These are phyloP conservation scores for Furcula furcula DNA, from an alignment of 2,888 invertebrate species.

Conservation along the genomic window DNA sequence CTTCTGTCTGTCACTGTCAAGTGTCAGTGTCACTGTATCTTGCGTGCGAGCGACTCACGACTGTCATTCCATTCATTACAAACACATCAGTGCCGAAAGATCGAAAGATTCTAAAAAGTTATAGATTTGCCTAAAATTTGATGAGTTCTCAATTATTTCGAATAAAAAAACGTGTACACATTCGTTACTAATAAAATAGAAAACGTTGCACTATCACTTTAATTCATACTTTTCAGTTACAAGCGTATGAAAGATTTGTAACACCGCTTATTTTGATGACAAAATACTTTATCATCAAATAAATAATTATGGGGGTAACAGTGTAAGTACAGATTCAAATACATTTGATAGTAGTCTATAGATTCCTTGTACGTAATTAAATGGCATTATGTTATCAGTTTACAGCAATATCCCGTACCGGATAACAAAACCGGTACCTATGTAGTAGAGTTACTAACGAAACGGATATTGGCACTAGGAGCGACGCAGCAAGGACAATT, in stretches of 20 bases:
- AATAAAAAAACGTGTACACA: too few species aligned
- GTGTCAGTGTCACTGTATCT: too few species aligned
- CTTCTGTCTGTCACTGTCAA: too few species aligned
- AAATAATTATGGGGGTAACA: constrained; percentile 84
- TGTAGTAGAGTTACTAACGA: constrained; percentile 92
- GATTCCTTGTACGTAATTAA: background rate
- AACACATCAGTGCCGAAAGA: too few species aligned
- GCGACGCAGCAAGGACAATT: constrained; percentile 95
- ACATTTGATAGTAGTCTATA: background rate
- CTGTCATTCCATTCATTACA: too few species aligned
- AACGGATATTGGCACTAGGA: constrained; percentile 92
- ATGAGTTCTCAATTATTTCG: too few species aligned
- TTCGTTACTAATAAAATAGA: too few species aligned
- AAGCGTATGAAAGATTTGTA: too few species aligned
- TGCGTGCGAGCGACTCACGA: too few species aligned
- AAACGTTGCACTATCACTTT: too few species aligned
- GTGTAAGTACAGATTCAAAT: constrained; percentile 64
- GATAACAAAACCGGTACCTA: constrained; percentile 96
- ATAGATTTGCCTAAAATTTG: too few species aligned
- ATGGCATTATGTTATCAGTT: constrained; percentile 57
- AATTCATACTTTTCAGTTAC: too few species aligned
- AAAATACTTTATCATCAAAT: constrained; percentile 2
- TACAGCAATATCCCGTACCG: constrained; percentile 93
- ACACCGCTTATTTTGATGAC: constrained; percentile 5
- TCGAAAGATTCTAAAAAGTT: background rate